Base-by-base conservation (phyloP, 2,888 invertebrate genomes). In the Leptopilina drosophilae region DNA sequence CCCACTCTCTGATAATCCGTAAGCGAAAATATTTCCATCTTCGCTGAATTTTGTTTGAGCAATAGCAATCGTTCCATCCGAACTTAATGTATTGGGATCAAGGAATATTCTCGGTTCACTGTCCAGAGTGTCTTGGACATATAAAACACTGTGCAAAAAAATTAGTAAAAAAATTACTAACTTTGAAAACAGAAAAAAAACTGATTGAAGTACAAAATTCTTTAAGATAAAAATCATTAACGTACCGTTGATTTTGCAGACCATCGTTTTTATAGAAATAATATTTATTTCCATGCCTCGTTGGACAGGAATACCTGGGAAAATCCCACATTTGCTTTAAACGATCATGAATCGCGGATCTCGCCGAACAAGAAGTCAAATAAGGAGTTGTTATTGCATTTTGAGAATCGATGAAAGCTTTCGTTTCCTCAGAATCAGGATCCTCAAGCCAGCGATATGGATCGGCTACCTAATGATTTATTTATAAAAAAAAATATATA, bases 401-500 rank as follows among this genome's bases (percentile, higher is more conserved):
- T 92, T 99, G 97, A 46, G 95, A 95, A 79, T 97, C 96, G 33
- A 99, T 97, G 93, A 96, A 99, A 78, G 94, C 94, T 91, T 97
- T 95, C 2, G 99, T 98, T 92, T 99, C 98, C 80, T 95, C 94
- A 0, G 97, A 94, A 92, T 99, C 98, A 0, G 99, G 98, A 92
- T 99, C 97, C 92, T 99, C 99, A 80, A 99, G 92, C 98, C 98
- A 99, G 78, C 98, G 95, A 92, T 99, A 99, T 0, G 97, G 97
- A 92, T 99, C 99, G 77, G 91, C 85, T 77, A 98, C 94, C 97
- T 98, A 14, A 77, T 56, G 14, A 42, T 0, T 20, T 33, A 40
- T 56, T 11, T 59, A 15, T n/a, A n/a, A n/a, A n/a, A n/a, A n/a
- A n/a, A n/a, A n/a, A n/a, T n/a, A n/a, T n/a, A n/a, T n/a, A n/a